A percentile compares a stretch with the other conserved stretches of the same genome.
phyloP scores from a whole-genome alignment of 2,888 invertebrate genomes.

The Alitta virens region DNA sequence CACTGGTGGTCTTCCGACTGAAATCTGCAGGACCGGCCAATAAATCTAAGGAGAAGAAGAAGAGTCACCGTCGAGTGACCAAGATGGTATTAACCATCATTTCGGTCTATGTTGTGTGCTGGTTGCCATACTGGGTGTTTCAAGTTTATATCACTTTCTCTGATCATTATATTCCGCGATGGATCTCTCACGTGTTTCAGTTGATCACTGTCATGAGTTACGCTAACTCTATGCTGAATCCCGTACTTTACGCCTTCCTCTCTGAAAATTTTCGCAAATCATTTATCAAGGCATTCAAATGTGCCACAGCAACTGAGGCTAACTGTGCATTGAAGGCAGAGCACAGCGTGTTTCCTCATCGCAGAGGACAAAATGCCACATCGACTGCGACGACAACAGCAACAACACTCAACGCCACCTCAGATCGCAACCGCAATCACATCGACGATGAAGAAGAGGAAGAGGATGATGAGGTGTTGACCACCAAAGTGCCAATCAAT shows the following conservation, averaged over 20 bases:
- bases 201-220: constrained; percentile 50
- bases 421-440: too few species aligned
- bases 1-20: constrained; percentile 49
- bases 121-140: constrained; percentile 54
- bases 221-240: constrained; percentile 54
- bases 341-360: constrained; percentile 31
- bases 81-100: constrained; percentile 53
- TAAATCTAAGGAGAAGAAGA: constrained; percentile 49
- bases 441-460: too few species aligned
- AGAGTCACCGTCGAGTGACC: constrained; percentile 49
- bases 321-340: constrained; percentile 36
- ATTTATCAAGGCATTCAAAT: constrained; percentile 53
- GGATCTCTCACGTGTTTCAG: constrained; percentile 40
- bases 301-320: constrained; percentile 38
- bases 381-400: background rate
- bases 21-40: constrained; percentile 47
- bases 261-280: constrained; percentile 54
- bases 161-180: background rate
- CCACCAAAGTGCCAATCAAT: too few species aligned
- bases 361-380: background rate
- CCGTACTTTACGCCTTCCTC: constrained; percentile 53
- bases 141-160: constrained; percentile 36
- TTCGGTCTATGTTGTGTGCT: constrained; percentile 51
- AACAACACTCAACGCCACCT: background rate
- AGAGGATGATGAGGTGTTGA: too few species aligned